A percentile compares a stretch with the other conserved stretches of the same genome.
Evolutionary conservation across 2,113 vertebrate genomes (phyloP).

Genomic region (Micronycteris hirsuta): DNA sequence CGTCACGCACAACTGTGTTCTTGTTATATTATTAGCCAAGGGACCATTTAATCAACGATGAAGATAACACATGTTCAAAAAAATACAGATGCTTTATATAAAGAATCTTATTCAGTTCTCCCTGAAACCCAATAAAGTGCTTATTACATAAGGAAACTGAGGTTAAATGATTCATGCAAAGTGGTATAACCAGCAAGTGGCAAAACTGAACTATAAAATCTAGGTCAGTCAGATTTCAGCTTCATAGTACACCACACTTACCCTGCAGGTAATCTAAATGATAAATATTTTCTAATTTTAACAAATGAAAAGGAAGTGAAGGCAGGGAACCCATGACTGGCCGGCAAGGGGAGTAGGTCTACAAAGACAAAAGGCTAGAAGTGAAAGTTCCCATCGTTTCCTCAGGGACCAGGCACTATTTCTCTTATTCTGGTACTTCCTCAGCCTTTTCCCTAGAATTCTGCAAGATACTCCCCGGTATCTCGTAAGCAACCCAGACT

Average conservation of each 20-base stretch:
- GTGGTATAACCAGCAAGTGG: background rate
- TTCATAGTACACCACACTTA: background rate
- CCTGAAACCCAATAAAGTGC: background rate
- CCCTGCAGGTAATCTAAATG: background rate
- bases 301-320: background rate
- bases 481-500: background rate
- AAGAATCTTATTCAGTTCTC: background rate
- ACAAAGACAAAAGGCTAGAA: background rate
- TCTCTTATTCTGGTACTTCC: background rate
- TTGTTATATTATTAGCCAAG: background rate
- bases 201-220: background rate
- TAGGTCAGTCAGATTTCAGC: background rate
- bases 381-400: background rate
- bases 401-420: background rate
- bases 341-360: background rate
- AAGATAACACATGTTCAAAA: background rate
- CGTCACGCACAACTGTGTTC: background rate
- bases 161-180: background rate
- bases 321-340: background rate
- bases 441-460: background rate
- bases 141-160: background rate
- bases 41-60: background rate
- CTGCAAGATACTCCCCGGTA: background rate
- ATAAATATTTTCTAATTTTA: slow-evolving; percentile 19
- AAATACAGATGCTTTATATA: background rate